Percentiles rank a stretch among this genome's conserved stretches.
Evolutionary conservation across 2,797 vertebrate genomes (phyloP).

Genomic region (Danio choprae): DNA sequence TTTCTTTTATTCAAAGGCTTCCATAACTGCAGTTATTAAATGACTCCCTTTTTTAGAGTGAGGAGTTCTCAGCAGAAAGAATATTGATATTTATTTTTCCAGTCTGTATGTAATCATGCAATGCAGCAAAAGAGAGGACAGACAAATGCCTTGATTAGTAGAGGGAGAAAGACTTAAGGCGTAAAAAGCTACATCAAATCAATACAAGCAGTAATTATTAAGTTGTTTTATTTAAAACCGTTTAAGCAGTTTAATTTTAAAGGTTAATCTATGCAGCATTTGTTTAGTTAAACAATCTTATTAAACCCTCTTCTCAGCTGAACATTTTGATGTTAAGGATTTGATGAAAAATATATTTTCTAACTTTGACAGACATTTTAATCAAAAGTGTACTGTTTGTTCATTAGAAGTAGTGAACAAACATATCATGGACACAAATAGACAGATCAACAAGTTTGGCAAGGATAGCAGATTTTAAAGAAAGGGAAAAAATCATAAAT

Average conservation of each 20-base stretch:
- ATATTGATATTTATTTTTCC: slow-evolving; percentile 36
- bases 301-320: too few species aligned
- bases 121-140: slow-evolving; percentile 17
- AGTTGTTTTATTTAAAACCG: neutral
- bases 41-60: slow-evolving; percentile 4
- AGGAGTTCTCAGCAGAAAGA: neutral
- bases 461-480: slow-evolving; percentile 2
- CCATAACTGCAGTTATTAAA: slow-evolving; percentile 29
- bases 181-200: neutral
- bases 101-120: neutral
- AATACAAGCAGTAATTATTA: neutral
- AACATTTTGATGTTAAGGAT: slow-evolving; percentile 5
- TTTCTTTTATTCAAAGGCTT: slow-evolving; percentile 7
- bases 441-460: neutral
- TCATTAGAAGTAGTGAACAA: neutral
- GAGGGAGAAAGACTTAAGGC: neutral
- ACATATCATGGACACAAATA: neutral
- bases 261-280: neutral
- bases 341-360: neutral
- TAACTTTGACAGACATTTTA: neutral
- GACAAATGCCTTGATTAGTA: neutral
- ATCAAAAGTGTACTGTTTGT: neutral
- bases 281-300: slow-evolving; percentile 8
- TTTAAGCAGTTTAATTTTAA: slow-evolving; percentile 1
- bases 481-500: neutral